Base-by-base conservation (phyloP, 2,113 vertebrate species). In the Phalacrocorax carbo region DNA sequence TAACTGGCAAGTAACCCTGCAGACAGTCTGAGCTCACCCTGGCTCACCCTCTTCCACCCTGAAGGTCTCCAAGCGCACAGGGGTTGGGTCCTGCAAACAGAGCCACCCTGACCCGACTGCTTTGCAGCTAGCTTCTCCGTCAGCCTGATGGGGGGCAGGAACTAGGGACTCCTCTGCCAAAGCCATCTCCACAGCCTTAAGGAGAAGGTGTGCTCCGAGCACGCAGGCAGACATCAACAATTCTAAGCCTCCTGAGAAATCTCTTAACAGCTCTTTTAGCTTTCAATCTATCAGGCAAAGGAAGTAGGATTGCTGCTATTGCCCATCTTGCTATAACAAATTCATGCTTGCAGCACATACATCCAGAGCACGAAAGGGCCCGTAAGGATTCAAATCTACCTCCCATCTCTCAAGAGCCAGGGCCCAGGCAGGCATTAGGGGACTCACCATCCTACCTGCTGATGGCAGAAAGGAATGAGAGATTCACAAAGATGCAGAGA, bases 271-370 rank as follows among this genome's bases (percentile, higher is more conserved):
- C 11, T 87, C 51, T 80, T 79, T 44, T 46, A 58, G 21, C 17
- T 88, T 86, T 81, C 38, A 42, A 29, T 49, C 44, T 32, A 54
- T 15, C 9, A 4, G 18, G 14, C 55, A 69, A 88, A 69, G 48
- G 22, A 85, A 82, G 55, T 0, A 46, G 25, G 19, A 86, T 40
- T 60, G 46, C 40, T 49, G 18, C 9, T 69, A 23, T 13, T 57
- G 40, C 29, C 15, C 12, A 3, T 36, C 48, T 40, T 88, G 21
- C 40, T 42, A 2, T 26, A 80, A 70, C 6, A 51, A 70, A 81
- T 42, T 17, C 22, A 11, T 29, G 49, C 25, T 60, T 57, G 40
- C 34, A 80, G 38, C 15, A 4, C 0, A 0, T 36, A 55, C 5
- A 10, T 27, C n/a, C 58, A 60, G 61, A 78, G 48, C 78, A 90